phyloP scores from a whole-genome alignment of 2,888 invertebrate species.

The Melinaea marsaeus region DNA sequence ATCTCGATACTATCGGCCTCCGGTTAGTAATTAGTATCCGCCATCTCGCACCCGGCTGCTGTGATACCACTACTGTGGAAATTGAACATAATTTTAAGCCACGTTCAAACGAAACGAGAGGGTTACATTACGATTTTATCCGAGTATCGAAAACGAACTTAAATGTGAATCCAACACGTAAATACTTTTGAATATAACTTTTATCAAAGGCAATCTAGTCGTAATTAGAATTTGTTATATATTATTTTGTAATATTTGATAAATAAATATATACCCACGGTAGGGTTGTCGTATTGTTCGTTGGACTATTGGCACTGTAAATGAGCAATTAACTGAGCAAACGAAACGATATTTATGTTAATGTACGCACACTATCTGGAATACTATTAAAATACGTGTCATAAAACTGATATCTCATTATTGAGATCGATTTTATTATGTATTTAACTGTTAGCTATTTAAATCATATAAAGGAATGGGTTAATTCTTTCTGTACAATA shows the following conservation, averaged over 20 bases:
- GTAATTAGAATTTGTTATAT: no score
- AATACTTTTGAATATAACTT: neutral
- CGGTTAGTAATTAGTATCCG: constrained; percentile 28
- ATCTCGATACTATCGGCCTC: constrained; percentile 27
- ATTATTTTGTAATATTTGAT: neutral
- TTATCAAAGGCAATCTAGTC: no score
- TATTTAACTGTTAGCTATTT: no score
- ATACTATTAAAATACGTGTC: constrained; percentile 3
- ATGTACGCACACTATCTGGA: constrained; percentile 5
- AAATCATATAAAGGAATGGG: no score
- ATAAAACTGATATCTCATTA: neutral
- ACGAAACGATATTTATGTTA: constrained; percentile 5
- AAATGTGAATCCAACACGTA: neutral
- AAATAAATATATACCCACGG: neutral
- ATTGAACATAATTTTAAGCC: constrained; percentile 23
- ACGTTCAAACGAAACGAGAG: neutral
- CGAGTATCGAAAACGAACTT: neutral
- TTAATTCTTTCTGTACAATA: no score
- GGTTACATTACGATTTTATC: neutral
- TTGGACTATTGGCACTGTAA: constrained; percentile 1
- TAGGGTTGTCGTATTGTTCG: neutral
- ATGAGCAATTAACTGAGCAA: constrained; percentile 4
- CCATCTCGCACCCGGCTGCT: constrained; percentile 22
- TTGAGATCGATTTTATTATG: neutral
- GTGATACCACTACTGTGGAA: constrained; percentile 18